Base-by-base conservation (phyloP, 1,140 invertebrate genomes). In the Cydia pomonella region DNA sequence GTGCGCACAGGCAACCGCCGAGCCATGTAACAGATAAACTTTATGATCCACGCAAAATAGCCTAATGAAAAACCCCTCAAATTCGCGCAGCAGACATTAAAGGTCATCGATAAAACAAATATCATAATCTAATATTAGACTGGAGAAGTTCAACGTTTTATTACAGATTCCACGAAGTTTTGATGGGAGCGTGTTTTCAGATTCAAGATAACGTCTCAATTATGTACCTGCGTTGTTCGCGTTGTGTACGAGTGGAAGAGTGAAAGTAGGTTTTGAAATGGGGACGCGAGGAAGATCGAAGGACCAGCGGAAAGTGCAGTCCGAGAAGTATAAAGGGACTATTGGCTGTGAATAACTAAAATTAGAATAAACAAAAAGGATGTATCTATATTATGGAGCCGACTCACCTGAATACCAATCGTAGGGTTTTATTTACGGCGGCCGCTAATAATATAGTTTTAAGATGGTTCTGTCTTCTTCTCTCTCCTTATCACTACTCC, bases 11-110 rank as follows among this genome's bases (percentile, higher is more conserved):
- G 33, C 69, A 62, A 47, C 64, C 73, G 59, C 50, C 38, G 78
- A 59, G 79, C 71, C 76, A 21, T 38, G 64, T 75, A 72, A 75
- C 75, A 82, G 77, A 85, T 85, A 82, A 84, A 84, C 29, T 87
- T 87, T 84, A 87, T 79, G 80, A 73, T 75, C 63, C 62, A 66
- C 78, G 82, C 80, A 84, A 83, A 83, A 84, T 79, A 77, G 76
- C 82, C 50, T 79, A 78, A 82, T 86, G 75, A 85, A 84, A 82
- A 76, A 77, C 74, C 78, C 76, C 77, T 78, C 64, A 79, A 76
- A 80, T 78, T 73, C 78, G 78, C 76, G 73, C 82, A 77, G 74
- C 47, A 21, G 63, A 63, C 81, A 81, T 79, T 82, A 76, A 76
- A 75, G 50, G 64, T 69, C 64, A 69, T 69, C 76, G 73, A 80